Conservation (phyloP, 2,888 invertebrate genomes). For the Aporophyla lueneburgensis region DNA sequence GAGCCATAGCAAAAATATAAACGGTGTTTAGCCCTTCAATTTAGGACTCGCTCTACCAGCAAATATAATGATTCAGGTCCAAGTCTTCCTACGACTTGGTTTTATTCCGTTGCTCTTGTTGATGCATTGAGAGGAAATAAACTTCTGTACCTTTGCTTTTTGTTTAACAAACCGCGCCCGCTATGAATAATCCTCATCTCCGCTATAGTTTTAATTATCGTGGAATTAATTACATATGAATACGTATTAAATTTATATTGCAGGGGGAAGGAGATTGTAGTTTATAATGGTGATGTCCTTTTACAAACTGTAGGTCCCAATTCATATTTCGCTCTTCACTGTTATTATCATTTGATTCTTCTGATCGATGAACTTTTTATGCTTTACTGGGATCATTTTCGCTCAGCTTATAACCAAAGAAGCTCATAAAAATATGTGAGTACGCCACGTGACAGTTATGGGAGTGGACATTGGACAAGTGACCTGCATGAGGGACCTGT, state of each 20-base stretch:
- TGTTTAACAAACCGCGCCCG: not conserved
- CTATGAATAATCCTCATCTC: constrained; percentile 61
- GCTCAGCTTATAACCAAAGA: constrained; percentile 10
- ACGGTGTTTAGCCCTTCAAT: not conserved
- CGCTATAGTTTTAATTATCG: constrained; percentile 62
- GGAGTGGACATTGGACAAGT: constrained; percentile 57
- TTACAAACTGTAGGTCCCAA: not conserved
- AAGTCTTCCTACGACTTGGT: not conserved
- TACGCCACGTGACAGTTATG: constrained; percentile 23
- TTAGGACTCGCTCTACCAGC: not conserved
- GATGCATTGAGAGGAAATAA: not conserved
- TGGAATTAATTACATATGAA: constrained; percentile 57
- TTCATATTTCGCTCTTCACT: not conserved
- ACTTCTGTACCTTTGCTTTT: constrained; percentile 27
- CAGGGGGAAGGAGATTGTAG: constrained; percentile 11
- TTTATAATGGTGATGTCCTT: not conserved
- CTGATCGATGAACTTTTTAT: not conserved
- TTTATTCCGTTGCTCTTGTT: not conserved
- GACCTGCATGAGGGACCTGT: constrained; percentile 59
- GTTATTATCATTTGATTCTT: not conserved
- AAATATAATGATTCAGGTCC: not conserved
- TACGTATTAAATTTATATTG: constrained; percentile 57
- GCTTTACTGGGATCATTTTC: constrained; percentile 6
- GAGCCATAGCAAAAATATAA: not conserved
- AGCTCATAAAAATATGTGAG: constrained; percentile 38